Conservation (phyloP, 2,888 invertebrate genomes). For the Meiosimyza decipiens region DNA sequence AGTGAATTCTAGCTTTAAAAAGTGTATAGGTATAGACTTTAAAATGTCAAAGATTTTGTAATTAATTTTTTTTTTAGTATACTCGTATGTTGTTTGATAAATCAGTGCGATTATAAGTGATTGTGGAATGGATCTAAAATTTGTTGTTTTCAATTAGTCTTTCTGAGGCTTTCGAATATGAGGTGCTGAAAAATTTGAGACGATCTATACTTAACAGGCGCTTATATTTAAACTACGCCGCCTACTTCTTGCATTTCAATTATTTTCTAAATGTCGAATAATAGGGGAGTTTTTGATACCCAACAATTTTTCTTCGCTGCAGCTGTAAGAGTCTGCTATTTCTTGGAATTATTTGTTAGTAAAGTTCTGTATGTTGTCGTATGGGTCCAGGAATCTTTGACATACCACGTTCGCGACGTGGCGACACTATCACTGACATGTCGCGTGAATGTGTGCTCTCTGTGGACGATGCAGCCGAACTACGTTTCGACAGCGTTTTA, state of each 20-base stretch:
- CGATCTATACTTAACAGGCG: neutral
- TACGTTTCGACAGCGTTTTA: conserved; percentile 62
- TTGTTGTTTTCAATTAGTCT: neutral
- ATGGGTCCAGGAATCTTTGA: conserved; percentile 66
- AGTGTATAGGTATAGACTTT: no score
- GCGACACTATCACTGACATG: conserved; percentile 56
- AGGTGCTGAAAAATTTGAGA: neutral
- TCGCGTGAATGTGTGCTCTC: conserved; percentile 62
- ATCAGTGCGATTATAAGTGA: conserved; percentile 16
- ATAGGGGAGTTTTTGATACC: conserved; percentile 39
- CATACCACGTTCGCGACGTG: conserved; percentile 62
- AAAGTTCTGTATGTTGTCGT: conserved; percentile 64
- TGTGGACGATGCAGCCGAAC: conserved; percentile 64
- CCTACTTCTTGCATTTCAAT: neutral
- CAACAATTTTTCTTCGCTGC: conserved; percentile 42
- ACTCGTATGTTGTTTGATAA: conserved; percentile 28
- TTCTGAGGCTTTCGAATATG: no score
- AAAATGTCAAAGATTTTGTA: no score
- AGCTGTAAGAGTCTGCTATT: conserved; percentile 41
- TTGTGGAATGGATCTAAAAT: conserved; percentile 21
- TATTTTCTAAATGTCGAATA: neutral
- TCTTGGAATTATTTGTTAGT: conserved; percentile 57
- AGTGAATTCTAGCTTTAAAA: no score
- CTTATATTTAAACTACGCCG: neutral
- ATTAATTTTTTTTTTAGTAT: no score